Evolutionary conservation across 2,888 invertebrate genomes (phyloP).

Genomic region (Clivina fossor): DNA sequence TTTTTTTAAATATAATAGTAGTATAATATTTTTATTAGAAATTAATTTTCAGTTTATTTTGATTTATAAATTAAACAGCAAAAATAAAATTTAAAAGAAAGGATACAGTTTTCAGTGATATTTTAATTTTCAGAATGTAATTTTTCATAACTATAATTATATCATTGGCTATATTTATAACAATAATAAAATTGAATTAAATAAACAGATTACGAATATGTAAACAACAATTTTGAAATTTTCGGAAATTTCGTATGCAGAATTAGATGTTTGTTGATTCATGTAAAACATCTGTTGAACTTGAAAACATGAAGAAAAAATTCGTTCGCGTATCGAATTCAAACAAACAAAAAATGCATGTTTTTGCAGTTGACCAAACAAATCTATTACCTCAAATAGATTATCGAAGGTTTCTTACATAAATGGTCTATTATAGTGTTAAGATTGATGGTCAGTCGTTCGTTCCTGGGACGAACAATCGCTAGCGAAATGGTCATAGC

Average conservation of each 20-base stretch:
- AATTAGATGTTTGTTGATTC: too few species aligned
- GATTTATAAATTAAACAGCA: too few species aligned
- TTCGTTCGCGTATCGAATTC: conserved; percentile 35
- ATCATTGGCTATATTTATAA: background rate
- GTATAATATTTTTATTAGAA: too few species aligned
- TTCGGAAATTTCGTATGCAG: background rate
- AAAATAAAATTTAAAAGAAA: too few species aligned
- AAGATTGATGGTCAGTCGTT: conserved; percentile 33
- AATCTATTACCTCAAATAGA: background rate
- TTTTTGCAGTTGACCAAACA: conserved; percentile 5
- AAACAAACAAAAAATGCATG: conserved; percentile 23
- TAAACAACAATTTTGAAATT: background rate
- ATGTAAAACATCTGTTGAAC: conserved; percentile 7
- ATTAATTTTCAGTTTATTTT: too few species aligned
- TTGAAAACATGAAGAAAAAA: conserved; percentile 12
- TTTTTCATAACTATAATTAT: background rate
- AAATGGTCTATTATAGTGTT: conserved; percentile 13
- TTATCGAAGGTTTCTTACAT: background rate
- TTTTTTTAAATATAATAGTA: too few species aligned
- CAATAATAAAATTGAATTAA: background rate
- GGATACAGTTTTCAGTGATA: background rate
- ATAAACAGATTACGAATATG: background rate
- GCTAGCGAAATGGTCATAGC: conserved; percentile 35
- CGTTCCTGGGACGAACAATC: too few species aligned
- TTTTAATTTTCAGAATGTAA: background rate